Conservation (phyloP, 1,140 invertebrate genomes). For the Linepithema humile region DNA sequence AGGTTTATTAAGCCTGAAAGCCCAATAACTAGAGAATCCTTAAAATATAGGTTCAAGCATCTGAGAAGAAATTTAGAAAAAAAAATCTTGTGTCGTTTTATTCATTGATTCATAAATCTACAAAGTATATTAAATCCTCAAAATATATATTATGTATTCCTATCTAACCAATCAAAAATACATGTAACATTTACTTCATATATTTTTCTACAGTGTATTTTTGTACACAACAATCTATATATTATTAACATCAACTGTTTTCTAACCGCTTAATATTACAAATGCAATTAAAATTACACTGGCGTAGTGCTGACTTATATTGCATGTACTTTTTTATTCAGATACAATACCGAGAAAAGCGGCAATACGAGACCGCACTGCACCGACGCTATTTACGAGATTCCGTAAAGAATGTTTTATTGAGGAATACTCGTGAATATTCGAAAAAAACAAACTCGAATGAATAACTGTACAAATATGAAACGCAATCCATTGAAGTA, state of each 20-base stretch:
- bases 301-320: neutral
- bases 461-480: neutral
- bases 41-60: neutral
- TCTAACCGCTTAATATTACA: too few species aligned
- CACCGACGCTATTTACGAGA: conserved; percentile 6
- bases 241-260: too few species aligned
- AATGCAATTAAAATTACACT: too few species aligned
- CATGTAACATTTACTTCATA: too few species aligned
- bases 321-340: neutral
- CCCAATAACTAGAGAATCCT: neutral
- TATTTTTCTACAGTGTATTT: too few species aligned
- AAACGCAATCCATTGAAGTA: neutral
- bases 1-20: neutral
- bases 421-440: neutral
- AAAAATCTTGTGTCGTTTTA: too few species aligned
- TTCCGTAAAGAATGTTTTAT: neutral
- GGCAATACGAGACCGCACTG: neutral
- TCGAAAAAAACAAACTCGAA: neutral
- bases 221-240: too few species aligned
- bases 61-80: neutral
- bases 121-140: too few species aligned
- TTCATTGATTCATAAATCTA: conserved; percentile 2
- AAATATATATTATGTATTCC: too few species aligned
- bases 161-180: too few species aligned
- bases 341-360: neutral